Percentiles rank a stretch among this genome's conserved stretches.
phyloP scores from a whole-genome alignment of 2,888 invertebrate genomes.

The Leptinotarsa rubiginosa region DNA sequence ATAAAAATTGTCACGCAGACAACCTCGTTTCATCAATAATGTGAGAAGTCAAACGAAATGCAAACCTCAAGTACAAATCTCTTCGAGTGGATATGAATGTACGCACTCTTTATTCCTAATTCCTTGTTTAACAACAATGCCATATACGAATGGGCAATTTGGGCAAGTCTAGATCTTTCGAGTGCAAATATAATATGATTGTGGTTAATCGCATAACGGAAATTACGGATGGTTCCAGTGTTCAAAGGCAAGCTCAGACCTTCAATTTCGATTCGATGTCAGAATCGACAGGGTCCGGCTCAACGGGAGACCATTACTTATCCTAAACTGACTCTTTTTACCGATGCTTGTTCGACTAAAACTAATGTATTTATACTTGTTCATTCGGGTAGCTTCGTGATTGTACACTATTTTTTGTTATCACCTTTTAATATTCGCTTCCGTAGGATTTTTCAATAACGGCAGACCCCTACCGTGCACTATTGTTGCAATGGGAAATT shows the following conservation, averaged over 20 bases:
- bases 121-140: conserved; percentile 54
- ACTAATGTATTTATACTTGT: conserved; percentile 62
- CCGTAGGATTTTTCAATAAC: conserved; percentile 25
- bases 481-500: conserved; percentile 20
- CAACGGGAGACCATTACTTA: conserved; percentile 65
- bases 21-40: neutral
- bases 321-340: conserved; percentile 67
- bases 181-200: conserved; percentile 64
- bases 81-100: conserved; percentile 37
- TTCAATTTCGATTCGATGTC: conserved; percentile 38
- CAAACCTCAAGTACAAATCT: conserved; percentile 14
- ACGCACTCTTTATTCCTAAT: conserved; percentile 48
- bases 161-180: conserved; percentile 45
- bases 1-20: neutral
- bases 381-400: conserved; percentile 51
- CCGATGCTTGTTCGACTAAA: conserved; percentile 60
- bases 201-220: conserved; percentile 66
- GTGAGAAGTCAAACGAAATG: conserved; percentile 3
- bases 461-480: conserved; percentile 14
- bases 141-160: conserved; percentile 46
- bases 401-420: conserved; percentile 50
- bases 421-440: conserved; percentile 49
- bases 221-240: conserved; percentile 64
- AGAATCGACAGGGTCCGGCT: conserved; percentile 56
- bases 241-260: conserved; percentile 55